phyloP scores from a whole-genome alignment of 2,113 vertebrate species.

The Spea bombifrons region DNA sequence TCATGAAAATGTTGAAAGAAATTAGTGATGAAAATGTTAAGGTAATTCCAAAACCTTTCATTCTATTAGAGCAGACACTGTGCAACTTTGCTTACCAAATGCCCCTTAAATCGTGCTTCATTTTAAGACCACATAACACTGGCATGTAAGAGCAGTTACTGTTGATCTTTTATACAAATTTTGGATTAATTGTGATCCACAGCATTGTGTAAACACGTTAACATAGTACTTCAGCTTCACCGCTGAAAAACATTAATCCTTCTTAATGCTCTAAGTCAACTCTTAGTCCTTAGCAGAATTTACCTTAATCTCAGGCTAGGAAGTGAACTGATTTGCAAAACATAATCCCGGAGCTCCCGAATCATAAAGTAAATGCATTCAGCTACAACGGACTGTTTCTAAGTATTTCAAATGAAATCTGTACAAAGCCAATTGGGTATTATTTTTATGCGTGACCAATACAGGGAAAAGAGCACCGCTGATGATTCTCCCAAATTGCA shows the following conservation, averaged over 20 bases:
- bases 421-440: too few relatives aligned
- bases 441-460: too few relatives aligned
- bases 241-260: conserved; percentile 98
- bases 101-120: conserved; percentile 78
- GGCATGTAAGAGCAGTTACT: conserved; percentile 80
- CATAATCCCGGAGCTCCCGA: conserved; percentile 80
- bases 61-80: conserved; percentile 55
- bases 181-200: conserved; percentile 98
- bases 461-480: too few relatives aligned
- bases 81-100: conserved; percentile 72
- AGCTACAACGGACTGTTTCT: too few relatives aligned
- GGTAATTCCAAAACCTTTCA: conserved; percentile 58
- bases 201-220: conserved; percentile 93
- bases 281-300: conserved; percentile 99
- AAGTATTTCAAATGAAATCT: too few relatives aligned
- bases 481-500: too few relatives aligned
- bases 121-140: conserved; percentile 82
- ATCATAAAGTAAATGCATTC: conserved; percentile 61
- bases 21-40: conserved; percentile 59
- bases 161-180: conserved; percentile 99
- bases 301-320: conserved; percentile 98
- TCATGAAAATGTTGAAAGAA: too few relatives aligned
- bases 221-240: conserved; percentile 86
- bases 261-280: conserved; percentile 99
- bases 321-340: conserved; percentile 90